phyloP scores from a whole-genome alignment of 2,888 invertebrate species.

The Pharmacophagus antenor region DNA sequence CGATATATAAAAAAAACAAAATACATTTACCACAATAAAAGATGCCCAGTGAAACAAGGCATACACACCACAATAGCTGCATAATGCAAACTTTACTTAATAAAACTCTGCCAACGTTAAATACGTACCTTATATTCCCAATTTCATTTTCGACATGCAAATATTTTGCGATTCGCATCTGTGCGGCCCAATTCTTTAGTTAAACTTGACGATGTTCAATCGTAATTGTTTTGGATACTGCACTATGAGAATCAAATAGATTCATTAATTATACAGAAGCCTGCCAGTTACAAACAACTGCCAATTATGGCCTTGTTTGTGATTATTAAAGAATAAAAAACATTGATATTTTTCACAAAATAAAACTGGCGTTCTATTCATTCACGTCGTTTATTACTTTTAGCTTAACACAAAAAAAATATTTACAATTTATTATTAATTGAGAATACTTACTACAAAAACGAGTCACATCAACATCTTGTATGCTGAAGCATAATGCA shows the following conservation, averaged over 20 bases:
- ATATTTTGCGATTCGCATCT: constrained; percentile 12
- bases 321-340: too few species aligned
- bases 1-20: too few species aligned
- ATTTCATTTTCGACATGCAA: constrained; percentile 18
- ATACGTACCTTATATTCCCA: constrained; percentile 3
- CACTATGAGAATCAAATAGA: constrained; percentile 17
- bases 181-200: constrained; percentile 10
- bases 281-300: too few species aligned
- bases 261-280: constrained; percentile 13
- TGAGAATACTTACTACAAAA: background rate
- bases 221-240: constrained; percentile 25
- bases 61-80: too few species aligned
- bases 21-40: too few species aligned
- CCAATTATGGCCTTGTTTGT: too few species aligned
- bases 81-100: too few species aligned
- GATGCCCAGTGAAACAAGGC: too few species aligned
- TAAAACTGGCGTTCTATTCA: background rate
- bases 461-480: background rate
- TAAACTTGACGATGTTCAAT: constrained; percentile 26
- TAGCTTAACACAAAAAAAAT: background rate
- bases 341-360: too few species aligned
- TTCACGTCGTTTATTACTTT: background rate
- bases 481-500: background rate
- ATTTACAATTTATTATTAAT: constrained; percentile 1
- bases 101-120: constrained; percentile 6